Conservation (phyloP, 2,888 invertebrate genomes). For the Polyommatus iphigenia region DNA sequence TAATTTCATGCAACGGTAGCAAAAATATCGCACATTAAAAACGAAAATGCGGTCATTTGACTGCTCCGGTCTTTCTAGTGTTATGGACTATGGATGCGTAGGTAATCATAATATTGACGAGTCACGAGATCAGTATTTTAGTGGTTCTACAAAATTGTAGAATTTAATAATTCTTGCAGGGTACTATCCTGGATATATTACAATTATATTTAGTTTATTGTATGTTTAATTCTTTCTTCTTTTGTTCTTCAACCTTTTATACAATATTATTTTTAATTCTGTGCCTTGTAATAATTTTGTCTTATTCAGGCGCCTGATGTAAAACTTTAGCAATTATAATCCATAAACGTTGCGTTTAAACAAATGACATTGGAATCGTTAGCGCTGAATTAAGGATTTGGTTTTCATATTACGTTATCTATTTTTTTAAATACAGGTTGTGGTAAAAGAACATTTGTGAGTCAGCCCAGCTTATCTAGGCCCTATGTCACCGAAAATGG, state of each 20-base stretch:
- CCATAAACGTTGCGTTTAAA: background rate
- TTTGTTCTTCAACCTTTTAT: background rate
- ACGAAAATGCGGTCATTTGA: no score
- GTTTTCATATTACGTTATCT: background rate
- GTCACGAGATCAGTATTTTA: no score
- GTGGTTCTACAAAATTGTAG: no score
- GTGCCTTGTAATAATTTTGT: no score
- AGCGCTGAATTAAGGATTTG: background rate
- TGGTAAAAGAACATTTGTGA: slow-evolving; percentile 7
- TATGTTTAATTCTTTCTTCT: background rate
- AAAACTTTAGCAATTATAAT: background rate
- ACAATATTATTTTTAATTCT: no score
- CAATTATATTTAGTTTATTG: background rate
- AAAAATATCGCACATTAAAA: no score
- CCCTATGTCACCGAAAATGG: slow-evolving; percentile 16
- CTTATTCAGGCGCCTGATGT: background rate
- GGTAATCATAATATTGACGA: no score
- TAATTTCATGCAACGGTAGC: no score
- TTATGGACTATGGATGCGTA: no score
- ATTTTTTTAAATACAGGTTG: slow-evolving; percentile 1
- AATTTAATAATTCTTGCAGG: no score
- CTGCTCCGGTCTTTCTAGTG: no score
- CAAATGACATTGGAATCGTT: background rate
- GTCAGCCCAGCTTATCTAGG: background rate
- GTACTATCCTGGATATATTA: background rate